Evolutionary conservation across 2,888 invertebrate genomes (phyloP), one percentile per base, ranked within the genome.

Genomic region (Archips xylosteana): DNA sequence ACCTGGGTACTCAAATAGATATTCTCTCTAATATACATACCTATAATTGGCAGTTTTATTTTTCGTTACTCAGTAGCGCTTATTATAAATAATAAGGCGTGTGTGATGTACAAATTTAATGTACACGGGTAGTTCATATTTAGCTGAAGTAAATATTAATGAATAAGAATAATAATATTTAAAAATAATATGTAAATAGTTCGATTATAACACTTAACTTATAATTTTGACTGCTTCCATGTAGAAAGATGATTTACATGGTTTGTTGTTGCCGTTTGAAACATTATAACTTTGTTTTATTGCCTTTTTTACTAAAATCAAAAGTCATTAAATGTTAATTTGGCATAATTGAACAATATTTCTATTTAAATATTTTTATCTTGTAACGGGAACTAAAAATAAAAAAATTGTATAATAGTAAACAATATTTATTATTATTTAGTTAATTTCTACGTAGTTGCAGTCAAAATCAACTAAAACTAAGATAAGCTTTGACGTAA

Each of bases 401-500:
- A 1, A 49, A 6, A n/a, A 0, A 49, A 15, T 49, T 49, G 49
- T 1, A n/a, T 15, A 49, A 49, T 49, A 49, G 49, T 49, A 49
- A n/a, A n/a, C 13, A 15, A n/a, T n/a, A 49, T 15, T 49, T 23
- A 23, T 23, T 23, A 23, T 23, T 23, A 23, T 23, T 23, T 39
- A 39, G 39, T 42, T 42, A 23, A 45, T 23, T 8, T 71, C 67
- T 71, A 49, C 63, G 60, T 74, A 66, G 63, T 45, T 59, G 49
- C 76, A 76, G 32, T 65, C 57, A 57, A 74, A 71, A 75, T 57
- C 6, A 23, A 65, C 5, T 39, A 45, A 12, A 45, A 3, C 59
- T 73, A 75, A 74, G 70, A 76, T 76, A 75, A 71, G 66, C 74
- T 71, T 75, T 70, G 63, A 73, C 69, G 54, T 81, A 82, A 80